phyloP scores from a whole-genome alignment of 1,140 invertebrate species.

The Periplaneta americana region DNA sequence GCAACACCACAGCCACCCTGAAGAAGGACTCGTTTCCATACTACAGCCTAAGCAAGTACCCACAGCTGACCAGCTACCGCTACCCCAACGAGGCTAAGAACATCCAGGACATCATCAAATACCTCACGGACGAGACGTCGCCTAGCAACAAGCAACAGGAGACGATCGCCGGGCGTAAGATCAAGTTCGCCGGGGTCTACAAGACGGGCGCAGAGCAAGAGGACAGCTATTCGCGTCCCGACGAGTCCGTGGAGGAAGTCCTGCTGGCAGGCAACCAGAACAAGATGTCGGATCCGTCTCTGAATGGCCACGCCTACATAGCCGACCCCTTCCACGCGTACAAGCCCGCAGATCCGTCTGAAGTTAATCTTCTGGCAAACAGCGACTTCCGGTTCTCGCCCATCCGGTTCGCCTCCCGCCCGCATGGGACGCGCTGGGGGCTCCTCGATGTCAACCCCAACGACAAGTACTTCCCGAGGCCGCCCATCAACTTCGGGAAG shows the following conservation, averaged over 20 bases:
- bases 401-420: background rate
- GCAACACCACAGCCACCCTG: background rate
- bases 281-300: background rate
- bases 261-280: background rate
- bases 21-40: background rate
- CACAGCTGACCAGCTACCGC: conserved; percentile 39
- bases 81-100: conserved; percentile 40
- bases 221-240: background rate
- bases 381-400: conserved; percentile 27
- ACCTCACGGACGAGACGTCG: conserved; percentile 28
- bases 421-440: background rate
- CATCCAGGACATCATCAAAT: conserved; percentile 47
- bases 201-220: background rate
- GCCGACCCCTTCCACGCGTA: conserved; percentile 43
- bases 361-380: conserved; percentile 45
- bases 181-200: background rate
- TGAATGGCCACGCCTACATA: conserved; percentile 21
- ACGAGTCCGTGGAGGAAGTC: background rate
- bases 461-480: background rate
- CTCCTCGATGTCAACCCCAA: conserved; percentile 1
- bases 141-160: background rate
- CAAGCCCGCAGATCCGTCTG: conserved; percentile 45
- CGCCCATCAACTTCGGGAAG: conserved; percentile 18
- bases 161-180: background rate
- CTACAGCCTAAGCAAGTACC: conserved; percentile 27